Evolutionary conservation across 2,888 invertebrate species (phyloP), one percentile per base, ranked within the genome.

Genomic region (Diaprepes abbreviatus): DNA sequence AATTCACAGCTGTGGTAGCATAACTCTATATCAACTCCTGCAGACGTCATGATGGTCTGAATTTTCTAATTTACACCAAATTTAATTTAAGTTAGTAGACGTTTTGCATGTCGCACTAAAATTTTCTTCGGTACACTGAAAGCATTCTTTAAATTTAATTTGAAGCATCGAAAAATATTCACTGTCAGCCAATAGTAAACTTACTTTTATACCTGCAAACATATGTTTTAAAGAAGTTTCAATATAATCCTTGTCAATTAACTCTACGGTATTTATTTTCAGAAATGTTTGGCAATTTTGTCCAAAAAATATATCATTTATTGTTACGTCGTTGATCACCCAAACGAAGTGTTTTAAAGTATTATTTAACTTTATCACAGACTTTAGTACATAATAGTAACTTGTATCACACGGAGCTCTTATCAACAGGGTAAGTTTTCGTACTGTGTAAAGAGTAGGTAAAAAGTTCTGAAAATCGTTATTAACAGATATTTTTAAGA

Each of bases 271-370:
- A 14, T 43, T 7, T 9, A 54, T 54, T 12, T 35, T 28, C 1
- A 54, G 17, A 4, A 54, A 28, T 16, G 14, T 17, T 16, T 35
- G 33, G 16, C 54, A 54, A 16, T 54, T 31, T n/a, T 16, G 7
- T 7, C 54, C 54, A 33, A 54, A 54, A 54, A 54, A 54, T 12
- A 35, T 16, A 7, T 54, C 7, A 17, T 14, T 54, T 3, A 54
- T n/a, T 17, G 33, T 33, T 10, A 16, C 12, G 16, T 54, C 54
- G 16, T 35, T 54, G 4, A 54, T 35, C 12, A 54, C 35, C 54
- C 54, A 54, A 5, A 10, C 17, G 28, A 54, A 54, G 16, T 28
- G 9, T 17, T 33, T 14, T 19, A 54, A 17, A 6, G n/a, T 40
- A n/a, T 1, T 5, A 2, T 19, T 0, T 14, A 33, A 10, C 16